Evolutionary conservation across 2,888 invertebrate genomes (phyloP).

Genomic region (Glaucopsyche alexis): DNA sequence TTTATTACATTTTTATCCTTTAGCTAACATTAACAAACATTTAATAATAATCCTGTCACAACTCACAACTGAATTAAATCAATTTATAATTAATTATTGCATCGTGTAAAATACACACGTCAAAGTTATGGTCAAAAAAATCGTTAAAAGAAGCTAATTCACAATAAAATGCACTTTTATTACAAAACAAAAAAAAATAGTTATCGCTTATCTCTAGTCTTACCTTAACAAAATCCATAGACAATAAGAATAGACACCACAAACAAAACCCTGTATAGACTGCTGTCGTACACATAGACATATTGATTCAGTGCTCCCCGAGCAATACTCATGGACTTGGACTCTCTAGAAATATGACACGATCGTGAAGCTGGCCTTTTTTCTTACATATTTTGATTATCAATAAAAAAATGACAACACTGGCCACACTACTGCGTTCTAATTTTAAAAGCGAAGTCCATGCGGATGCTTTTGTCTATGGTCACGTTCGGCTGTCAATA

Average conservation of each 20-base stretch:
- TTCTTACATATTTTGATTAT: background rate
- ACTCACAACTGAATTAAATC: constrained; percentile 47
- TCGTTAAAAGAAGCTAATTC: constrained; percentile 37
- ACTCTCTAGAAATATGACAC: background rate
- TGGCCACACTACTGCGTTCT: background rate
- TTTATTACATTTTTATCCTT: constrained; percentile 33
- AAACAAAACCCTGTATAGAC: constrained; percentile 34
- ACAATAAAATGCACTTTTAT: constrained; percentile 44
- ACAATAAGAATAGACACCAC: constrained; percentile 41
- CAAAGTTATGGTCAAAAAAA: constrained; percentile 28
- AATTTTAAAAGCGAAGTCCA: background rate
- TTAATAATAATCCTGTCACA: constrained; percentile 48
- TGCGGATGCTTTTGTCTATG: background rate
- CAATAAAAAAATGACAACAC: background rate
- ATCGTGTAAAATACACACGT: constrained; percentile 14
- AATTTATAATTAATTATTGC: constrained; percentile 6
- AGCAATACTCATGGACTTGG: background rate
- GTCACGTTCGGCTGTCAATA: constrained; percentile 32
- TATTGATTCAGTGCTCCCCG: background rate
- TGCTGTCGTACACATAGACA: constrained; percentile 24
- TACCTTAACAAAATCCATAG: constrained; percentile 52
- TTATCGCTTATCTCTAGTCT: constrained; percentile 56
- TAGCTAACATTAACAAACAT: constrained; percentile 30
- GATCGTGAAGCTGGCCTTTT: background rate
- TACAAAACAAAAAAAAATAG: constrained; percentile 48